Evolutionary conservation across 2,797 vertebrate species (phyloP), one percentile per base, ranked within the genome.

Genomic region (Triplophysa yarkandensis): DNA sequence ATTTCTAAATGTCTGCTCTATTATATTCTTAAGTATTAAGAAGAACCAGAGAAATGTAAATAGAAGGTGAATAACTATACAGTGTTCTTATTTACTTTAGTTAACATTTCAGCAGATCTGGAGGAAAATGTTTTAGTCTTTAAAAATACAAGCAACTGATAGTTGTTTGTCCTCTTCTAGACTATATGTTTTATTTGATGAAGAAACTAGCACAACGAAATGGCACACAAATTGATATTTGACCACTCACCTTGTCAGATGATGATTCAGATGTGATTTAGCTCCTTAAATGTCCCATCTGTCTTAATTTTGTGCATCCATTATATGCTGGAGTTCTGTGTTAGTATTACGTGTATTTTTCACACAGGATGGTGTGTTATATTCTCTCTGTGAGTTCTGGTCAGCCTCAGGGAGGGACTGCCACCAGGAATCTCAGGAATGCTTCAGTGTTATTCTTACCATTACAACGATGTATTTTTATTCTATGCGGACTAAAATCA

Each of bases 401-500:
- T 66, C 17, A 81, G 54, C 36, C 60, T 28, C 80, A 82, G 87
- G 87, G 85, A 88, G 88, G 88, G 82, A 86, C 80, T 65, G 11
- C 72, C 80, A 80, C 50, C 41, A 83, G 87, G 90, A 89, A 92
- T 91, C 83, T 81, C 72, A 85, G 87, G 89, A 88, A 91, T 91
- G 89, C 77, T 77, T 50, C 83, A 85, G 86, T 87, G 84, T 87
- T 89, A 81, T 89, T 90, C 85, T 83, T 77, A 79, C 82, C 77
- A 81, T 76, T 11, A 79, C 63, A 83, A 86, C 85, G 84, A 4
- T 89, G 86, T 87, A 89, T 89, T 77, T 84, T 80, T 87, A 79
- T 82, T 79, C 83, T 74, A 83, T 81, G 66, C 72, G 52, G 34
- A 78, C 73, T 46, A 60, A 3, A 67, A 39, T 4, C 19, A 41